Conservation (phyloP, 2,888 invertebrate genomes). For the Deilephila porcellus region DNA sequence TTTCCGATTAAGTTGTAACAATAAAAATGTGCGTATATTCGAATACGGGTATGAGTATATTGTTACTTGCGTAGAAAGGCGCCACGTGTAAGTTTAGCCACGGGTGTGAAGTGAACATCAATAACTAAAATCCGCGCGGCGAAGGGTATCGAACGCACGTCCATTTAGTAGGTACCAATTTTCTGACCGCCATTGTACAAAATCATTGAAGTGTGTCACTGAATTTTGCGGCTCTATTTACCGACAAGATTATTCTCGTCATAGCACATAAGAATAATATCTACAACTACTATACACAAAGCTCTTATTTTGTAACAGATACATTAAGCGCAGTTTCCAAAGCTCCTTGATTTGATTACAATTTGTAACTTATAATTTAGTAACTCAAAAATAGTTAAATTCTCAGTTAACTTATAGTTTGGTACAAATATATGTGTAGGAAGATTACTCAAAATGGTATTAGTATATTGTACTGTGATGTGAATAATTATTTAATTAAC, state of each 20-base stretch:
- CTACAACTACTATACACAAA: constrained; percentile 78
- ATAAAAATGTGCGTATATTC: not conserved
- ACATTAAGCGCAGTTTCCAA: constrained; percentile 71
- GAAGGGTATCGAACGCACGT: constrained; percentile 27
- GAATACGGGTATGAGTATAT: not conserved
- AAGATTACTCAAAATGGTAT: constrained; percentile 34
- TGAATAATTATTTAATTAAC: constrained; percentile 38
- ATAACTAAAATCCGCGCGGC: constrained; percentile 16
- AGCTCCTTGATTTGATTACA: constrained; percentile 59
- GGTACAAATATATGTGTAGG: constrained; percentile 24
- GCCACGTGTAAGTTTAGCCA: not conserved
- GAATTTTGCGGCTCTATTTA: constrained; percentile 50
- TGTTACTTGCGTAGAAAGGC: too few relatives aligned
- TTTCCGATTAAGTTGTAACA: too few relatives aligned
- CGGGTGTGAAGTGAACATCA: constrained; percentile 18
- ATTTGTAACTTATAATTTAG: constrained; percentile 10
- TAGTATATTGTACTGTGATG: constrained; percentile 37
- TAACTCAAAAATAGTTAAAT: constrained; percentile 16
- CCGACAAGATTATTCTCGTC: constrained; percentile 53
- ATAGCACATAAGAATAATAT: constrained; percentile 52
- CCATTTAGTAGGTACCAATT: constrained; percentile 28
- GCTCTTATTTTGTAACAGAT: constrained; percentile 75
- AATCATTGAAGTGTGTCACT: constrained; percentile 49
- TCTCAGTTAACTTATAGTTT: constrained; percentile 1
- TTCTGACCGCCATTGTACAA: constrained; percentile 36